Evolutionary conservation across 2,888 invertebrate species (phyloP), one percentile per base, ranked within the genome.

Genomic region (Alcis repandata): DNA sequence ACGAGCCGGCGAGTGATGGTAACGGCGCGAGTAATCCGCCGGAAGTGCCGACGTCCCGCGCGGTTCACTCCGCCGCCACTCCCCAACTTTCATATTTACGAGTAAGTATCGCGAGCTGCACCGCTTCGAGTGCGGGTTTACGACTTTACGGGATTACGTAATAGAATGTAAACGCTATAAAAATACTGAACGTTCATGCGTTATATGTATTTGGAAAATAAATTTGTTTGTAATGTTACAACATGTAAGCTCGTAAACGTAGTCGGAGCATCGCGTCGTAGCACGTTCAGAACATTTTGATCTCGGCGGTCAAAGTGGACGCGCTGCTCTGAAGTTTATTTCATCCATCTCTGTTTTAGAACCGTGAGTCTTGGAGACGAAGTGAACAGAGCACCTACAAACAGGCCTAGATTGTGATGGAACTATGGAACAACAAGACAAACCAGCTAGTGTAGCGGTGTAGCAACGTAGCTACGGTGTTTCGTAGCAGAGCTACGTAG

Each of bases 401-500:
- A n/a, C n/a, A n/a, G n/a, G n/a, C n/a, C n/a, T n/a, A n/a, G n/a
- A n/a, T n/a, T n/a, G n/a, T n/a, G n/a, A n/a, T n/a, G n/a, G n/a
- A n/a, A n/a, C n/a, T n/a, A n/a, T n/a, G n/a, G n/a, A n/a, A n/a
- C n/a, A n/a, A n/a, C n/a, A n/a, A n/a, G n/a, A n/a, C n/a, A n/a
- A n/a, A n/a, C n/a, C n/a, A 33, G n/a, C 3, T 3, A 15, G 11
- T 4, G 40, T 22, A 40, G 53, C 22, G 9, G 40, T 40, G 22
- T 53, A 40, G 40, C 40, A 6, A 11, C 27, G 54, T 32, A 54
- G 53, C 15, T 2, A 20, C 13, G 22, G n/a, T n/a, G 9, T 38
- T 1, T 41, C n/a, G n/a, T n/a, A n/a, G n/a, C n/a, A n/a, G n/a
- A 53, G 27, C 11, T 22, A 3, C 40, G 53, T 53, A 41, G 27